Evolutionary conservation across 2,113 vertebrate genomes (phyloP).

Genomic region (Labeo catla): DNA sequence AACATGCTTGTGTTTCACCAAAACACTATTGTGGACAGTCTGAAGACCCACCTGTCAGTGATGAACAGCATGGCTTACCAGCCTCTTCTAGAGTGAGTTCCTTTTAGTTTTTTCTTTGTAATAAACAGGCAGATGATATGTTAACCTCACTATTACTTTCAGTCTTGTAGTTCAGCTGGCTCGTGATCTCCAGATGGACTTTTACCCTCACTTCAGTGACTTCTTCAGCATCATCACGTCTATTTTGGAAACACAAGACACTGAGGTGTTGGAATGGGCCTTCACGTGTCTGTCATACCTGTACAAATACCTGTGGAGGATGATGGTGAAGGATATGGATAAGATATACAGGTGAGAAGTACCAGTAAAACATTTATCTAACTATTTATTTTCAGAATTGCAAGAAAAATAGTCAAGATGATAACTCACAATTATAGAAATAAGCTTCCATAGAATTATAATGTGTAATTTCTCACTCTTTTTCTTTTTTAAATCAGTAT

Average conservation of each 20-base stretch:
- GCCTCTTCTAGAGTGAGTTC: conserved; percentile 90
- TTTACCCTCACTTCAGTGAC: conserved; percentile 94
- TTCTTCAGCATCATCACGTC: conserved; percentile 89
- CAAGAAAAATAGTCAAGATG: no score
- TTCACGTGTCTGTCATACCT: conserved; percentile 94
- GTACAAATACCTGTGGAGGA: conserved; percentile 95
- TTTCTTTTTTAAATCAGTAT: conserved; percentile 74
- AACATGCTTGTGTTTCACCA: conserved; percentile 96
- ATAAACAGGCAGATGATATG: background rate
- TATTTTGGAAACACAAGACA: conserved; percentile 91
- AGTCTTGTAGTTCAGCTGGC: conserved; percentile 95
- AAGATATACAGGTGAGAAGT: conserved; percentile 88
- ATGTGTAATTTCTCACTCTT: no score
- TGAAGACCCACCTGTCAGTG: conserved; percentile 88
- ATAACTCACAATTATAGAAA: no score
- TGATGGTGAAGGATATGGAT: conserved; percentile 94
- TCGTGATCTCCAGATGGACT: conserved; percentile 94
- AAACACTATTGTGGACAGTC: conserved; percentile 83
- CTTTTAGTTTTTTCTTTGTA: background rate
- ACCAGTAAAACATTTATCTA: no score
- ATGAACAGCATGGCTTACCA: conserved; percentile 88
- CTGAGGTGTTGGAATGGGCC: conserved; percentile 90
- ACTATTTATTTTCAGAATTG: no score
- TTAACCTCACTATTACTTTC: conserved; percentile 33
- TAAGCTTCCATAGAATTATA: no score